Evolutionary conservation across 2,888 invertebrate genomes (phyloP), one percentile per base, ranked within the genome.

Genomic region (Lomographa bimaculata): DNA sequence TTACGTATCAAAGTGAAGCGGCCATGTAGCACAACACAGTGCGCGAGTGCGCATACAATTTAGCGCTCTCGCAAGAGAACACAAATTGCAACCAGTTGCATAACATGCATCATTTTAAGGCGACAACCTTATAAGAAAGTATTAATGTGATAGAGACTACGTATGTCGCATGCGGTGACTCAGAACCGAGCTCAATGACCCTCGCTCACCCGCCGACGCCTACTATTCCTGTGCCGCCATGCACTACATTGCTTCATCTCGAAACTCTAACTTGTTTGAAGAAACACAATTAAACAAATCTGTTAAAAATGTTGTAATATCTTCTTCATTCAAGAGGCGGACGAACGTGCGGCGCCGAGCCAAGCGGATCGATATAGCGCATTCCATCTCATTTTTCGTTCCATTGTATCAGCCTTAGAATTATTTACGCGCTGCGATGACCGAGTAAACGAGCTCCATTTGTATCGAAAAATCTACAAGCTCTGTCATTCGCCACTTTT

Each of bases 81-180:
- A 78, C 79, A 82, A 83, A 83, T 81, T 81, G 76, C 79, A 72
- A 72, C 78, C 74, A 80, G 81, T 84, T 85, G 81, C 82, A 81
- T 87, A 85, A 85, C 83, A 80, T 83, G 79, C 84, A 84, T 85
- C 86, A 83, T 86, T 85, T 79, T 85, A 86, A 73, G 76, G 72
- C 76, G 76, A 77, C 79, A 79, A 77, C 84, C 84, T 82, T 85
- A 81, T 84, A 85, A 72, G 85, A 87, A 86, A 86, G 82, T 81
- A 83, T 82, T 84, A 85, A 80, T 77, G 79, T 84, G 77, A 83
- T 84, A 81, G 80, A 77, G 71, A 71, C 71, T 77, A 72, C 77
- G 70, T 73, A 71, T 75, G 79, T 81, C 78, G 78, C 78, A 67
- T 67, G 64, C 69, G 67, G 73, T 84, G 86, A 86, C 57, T 86